Evolutionary conservation across 2,797 vertebrate genomes (phyloP).

Genomic region (Garrulus glandarius): DNA sequence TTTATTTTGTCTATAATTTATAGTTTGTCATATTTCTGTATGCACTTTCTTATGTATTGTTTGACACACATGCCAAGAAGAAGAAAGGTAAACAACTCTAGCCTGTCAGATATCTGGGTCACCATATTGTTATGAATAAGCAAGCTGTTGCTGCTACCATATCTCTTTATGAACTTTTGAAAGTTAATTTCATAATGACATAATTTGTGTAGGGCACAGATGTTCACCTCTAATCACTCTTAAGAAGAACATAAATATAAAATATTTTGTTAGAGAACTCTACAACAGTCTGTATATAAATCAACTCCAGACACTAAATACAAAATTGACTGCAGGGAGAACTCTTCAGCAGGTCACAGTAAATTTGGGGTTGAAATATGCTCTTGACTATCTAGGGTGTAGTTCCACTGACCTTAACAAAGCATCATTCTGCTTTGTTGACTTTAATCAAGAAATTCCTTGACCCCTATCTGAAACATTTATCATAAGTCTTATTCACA

Average conservation of each 20-base stretch:
- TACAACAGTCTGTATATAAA: background rate
- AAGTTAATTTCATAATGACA: constrained; percentile 12
- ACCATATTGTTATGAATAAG: constrained; percentile 31
- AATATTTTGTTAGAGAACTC: constrained; percentile 1
- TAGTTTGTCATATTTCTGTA: background rate
- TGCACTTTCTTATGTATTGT: background rate
- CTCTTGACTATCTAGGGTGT: background rate
- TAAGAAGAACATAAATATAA: constrained; percentile 20
- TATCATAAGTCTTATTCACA: background rate
- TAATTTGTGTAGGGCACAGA: constrained; percentile 38
- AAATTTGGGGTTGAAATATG: background rate
- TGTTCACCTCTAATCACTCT: constrained; percentile 40
- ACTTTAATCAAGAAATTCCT: background rate
- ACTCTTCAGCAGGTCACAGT: background rate
- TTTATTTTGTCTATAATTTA: background rate
- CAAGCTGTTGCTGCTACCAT: background rate
- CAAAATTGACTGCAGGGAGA: background rate
- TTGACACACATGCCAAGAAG: background rate
- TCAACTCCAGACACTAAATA: background rate
- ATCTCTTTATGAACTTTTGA: background rate
- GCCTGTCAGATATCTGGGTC: constrained; percentile 9
- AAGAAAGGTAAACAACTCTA: constrained; percentile 11
- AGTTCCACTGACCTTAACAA: background rate
- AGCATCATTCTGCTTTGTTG: background rate
- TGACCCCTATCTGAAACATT: background rate